Evolutionary conservation across 2,888 invertebrate genomes (phyloP), one percentile per base, ranked within the genome.

Genomic region (Tholera decimalis): DNA sequence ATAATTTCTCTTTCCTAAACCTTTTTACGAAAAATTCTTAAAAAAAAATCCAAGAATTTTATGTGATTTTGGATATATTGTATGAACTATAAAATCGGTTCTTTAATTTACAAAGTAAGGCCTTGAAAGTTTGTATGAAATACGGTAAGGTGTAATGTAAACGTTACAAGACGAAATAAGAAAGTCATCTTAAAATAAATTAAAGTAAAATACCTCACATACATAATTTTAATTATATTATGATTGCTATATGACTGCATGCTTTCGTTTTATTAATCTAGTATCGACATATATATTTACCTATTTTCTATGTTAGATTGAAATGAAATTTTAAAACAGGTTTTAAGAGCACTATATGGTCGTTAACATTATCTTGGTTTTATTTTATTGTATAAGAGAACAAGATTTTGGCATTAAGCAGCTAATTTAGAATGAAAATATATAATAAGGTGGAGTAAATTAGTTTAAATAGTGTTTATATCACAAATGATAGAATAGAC

Each of bases 301-400:
- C 41, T 33, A 33, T 28, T 37, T 43, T 20, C 33, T 30, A 3
- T 18, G 7, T 30, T 13, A 22, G 22, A 28, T 63, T 46, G 35
- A 28, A n/a, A 43, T 43, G 13, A 58, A 60, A 62, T 26, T 22
- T 22, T 46, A 24, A 18, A 63, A 63, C 64, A 24, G 18, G 61
- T 64, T 47, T 62, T 9, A 11, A 0, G 18, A 39, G 15, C n/a
- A 58, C 33, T 35, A 28, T 5, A 8, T 18, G n/a, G n/a, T 24
- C 5, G 7, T 2, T 11, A n/a, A 8, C 18, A 11, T 1, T 8
- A 24, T 20, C 55, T 24, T 18, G 6, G 30, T 7, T 18, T 33
- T 6, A 7, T 15, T 6, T 24, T 22, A 1, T 9, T 39, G 8
- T 15, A 18, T 41, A 3, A 28, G 20, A 26, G 15, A 2, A 43